Base-by-base conservation (phyloP, 2,113 vertebrate species). In the Tautogolabrus adspersus region DNA sequence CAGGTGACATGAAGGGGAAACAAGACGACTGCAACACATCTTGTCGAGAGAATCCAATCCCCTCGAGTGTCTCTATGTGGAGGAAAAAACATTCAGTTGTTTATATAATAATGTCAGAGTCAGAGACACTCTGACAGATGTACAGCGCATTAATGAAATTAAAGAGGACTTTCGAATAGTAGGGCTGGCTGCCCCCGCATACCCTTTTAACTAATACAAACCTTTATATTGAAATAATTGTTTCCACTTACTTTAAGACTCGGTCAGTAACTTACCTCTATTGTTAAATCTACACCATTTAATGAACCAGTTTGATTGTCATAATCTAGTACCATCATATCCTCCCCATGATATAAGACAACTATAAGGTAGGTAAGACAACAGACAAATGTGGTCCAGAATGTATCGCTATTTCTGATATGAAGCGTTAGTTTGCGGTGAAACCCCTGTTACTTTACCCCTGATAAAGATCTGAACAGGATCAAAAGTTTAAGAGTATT, bases 61-160 rank as follows among this genome's bases (percentile, higher is more conserved):
- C 11, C 51, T 46, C 0, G 13, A 0, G 51, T 13, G 58, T 6
- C 9, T 65, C 11, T 0, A 49, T 5, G 22, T 1, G 3, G 40
- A 42, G 52, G 58, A 23, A 34, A 55, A 58, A 56, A 42, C 15
- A 49, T 1, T 30, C 7, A 3, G 37, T 22, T 49, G 40, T 68
- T 87, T 66, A 22, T 52, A 62, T 37, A 70, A 61, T 72, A 56
- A 70, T 21, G 37, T 26, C n/a, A 9, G 56, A 75, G 56, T 67
- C 22, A 18, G 38, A 21, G 54, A 51, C 73, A 21, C 19, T 34
- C 68, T 66, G 65, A 69, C 69, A 57, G 55, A 55, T 74, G 54
- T 62, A 57, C 12, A 26, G 18, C 46, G 60, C 16, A 19, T 5
- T 42, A 40, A 69, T 72, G 18, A 46, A 68, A 75, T 72, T 37